Evolutionary conservation across 2,797 vertebrate genomes (phyloP).

Genomic region (Luscinia luscinia): DNA sequence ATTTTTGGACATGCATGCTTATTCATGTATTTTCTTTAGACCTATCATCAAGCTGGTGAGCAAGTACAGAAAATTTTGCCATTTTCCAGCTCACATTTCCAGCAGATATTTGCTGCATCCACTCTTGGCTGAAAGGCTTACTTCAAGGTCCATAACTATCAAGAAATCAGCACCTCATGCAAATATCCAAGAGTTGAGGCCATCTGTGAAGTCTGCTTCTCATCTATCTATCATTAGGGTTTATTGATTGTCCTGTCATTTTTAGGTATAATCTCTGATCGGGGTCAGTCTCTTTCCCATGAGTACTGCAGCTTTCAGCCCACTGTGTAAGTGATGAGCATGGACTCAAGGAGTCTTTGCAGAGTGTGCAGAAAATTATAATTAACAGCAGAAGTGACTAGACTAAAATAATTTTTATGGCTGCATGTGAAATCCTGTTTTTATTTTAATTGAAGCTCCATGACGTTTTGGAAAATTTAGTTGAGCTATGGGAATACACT

Average conservation of each 20-base stretch:
- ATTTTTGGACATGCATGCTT: not conserved
- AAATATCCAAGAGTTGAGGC: not conserved
- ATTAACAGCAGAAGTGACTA: not conserved
- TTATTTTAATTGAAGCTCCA: not conserved
- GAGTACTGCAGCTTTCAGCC: not conserved
- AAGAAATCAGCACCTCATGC: not conserved
- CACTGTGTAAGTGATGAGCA: not conserved
- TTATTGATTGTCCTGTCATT: conserved; percentile 58
- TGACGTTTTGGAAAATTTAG: not conserved
- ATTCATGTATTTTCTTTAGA: not conserved
- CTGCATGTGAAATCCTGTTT: not conserved
- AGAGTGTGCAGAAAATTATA: not conserved
- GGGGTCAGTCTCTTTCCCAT: not conserved
- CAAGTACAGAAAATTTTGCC: not conserved
- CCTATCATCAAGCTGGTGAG: not conserved
- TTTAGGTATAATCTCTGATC: conserved; percentile 31
- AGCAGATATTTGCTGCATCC: not conserved
- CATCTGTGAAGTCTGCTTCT: conserved; percentile 45
- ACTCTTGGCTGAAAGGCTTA: not conserved
- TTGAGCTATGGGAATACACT: not conserved
- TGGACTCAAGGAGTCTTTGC: not conserved
- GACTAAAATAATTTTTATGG: not conserved
- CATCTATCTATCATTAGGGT: conserved; percentile 14
- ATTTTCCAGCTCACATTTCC: not conserved
- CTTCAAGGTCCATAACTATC: not conserved